A percentile compares a stretch with the other conserved stretches of the same genome.
Evolutionary conservation across 2,797 vertebrate species (phyloP).

Genomic region (Coregonus ussuriensis): DNA sequence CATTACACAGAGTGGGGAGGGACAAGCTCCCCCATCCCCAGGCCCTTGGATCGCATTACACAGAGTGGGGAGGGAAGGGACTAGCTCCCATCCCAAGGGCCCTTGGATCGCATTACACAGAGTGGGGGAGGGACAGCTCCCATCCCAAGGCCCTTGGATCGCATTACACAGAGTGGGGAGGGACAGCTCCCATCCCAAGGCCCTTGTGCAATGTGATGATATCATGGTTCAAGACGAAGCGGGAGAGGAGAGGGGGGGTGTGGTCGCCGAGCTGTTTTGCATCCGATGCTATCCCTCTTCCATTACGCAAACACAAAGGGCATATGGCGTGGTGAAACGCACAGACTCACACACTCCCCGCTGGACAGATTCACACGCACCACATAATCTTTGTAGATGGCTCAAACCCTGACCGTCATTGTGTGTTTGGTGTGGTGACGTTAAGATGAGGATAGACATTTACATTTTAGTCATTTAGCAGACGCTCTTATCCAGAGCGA

Average conservation of each 20-base stretch:
- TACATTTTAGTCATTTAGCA: no score
- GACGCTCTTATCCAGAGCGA: no score
- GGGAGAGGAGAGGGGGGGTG: neutral
- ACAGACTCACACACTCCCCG: neutral
- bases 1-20: no score
- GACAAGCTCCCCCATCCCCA: no score
- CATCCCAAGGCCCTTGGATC: neutral
- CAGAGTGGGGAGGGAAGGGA: no score
- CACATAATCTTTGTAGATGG: no score
- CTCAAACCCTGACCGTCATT: neutral
- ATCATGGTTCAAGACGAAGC: neutral
- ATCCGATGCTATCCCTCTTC: slow-evolving; percentile 17
- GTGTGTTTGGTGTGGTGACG: neutral
- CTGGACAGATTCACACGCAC: neutral
- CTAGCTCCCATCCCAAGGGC: no score
- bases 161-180: slow-evolving; percentile 8
- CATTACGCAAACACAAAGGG: slow-evolving; percentile 15
- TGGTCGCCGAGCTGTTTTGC: no score
- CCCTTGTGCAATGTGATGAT: slow-evolving; percentile 5
- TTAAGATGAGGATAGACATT: neutral
- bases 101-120: no score
- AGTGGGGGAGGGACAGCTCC: no score
- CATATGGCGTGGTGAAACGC: slow-evolving; percentile 13
- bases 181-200: neutral
- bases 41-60: no score